Evolutionary conservation across 2,888 invertebrate species (phyloP).

Genomic region (Scrobipalpa atriplicella): DNA sequence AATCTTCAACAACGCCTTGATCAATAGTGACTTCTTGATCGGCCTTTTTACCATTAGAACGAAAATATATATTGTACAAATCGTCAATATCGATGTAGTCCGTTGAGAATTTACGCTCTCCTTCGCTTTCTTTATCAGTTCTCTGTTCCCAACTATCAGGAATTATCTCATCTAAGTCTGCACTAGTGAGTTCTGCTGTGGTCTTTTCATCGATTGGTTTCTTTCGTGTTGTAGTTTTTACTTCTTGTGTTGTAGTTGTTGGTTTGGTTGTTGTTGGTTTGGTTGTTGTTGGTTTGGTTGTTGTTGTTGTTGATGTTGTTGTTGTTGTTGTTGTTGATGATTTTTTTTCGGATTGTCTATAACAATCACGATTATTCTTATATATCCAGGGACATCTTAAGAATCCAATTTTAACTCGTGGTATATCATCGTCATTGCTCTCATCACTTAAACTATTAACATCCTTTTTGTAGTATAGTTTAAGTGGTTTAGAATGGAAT

Average conservation of each 20-base stretch:
- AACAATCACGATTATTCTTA: neutral
- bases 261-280: neutral
- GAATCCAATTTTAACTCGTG: neutral
- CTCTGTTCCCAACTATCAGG: neutral
- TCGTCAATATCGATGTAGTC: neutral
- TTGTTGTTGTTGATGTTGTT: neutral
- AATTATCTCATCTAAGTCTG: neutral
- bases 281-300: neutral
- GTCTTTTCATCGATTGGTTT: neutral
- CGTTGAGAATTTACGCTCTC: neutral
- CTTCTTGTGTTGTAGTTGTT: neutral
- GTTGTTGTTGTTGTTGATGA: neutral
- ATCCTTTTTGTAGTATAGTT: neutral
- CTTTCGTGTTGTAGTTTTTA: neutral
- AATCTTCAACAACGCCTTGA: too few relatives aligned
- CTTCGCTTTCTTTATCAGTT: neutral
- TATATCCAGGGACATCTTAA: neutral
- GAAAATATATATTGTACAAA: neutral
- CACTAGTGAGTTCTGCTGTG: neutral
- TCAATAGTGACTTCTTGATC: neutral
- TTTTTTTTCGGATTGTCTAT: neutral
- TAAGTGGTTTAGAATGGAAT: neutral
- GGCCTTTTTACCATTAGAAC: neutral
- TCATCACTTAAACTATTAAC: too few relatives aligned
- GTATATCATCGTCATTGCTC: neutral